Evolutionary conservation across 2,888 invertebrate genomes (phyloP), one percentile per base, ranked within the genome.

Genomic region (Phania funesta): DNA sequence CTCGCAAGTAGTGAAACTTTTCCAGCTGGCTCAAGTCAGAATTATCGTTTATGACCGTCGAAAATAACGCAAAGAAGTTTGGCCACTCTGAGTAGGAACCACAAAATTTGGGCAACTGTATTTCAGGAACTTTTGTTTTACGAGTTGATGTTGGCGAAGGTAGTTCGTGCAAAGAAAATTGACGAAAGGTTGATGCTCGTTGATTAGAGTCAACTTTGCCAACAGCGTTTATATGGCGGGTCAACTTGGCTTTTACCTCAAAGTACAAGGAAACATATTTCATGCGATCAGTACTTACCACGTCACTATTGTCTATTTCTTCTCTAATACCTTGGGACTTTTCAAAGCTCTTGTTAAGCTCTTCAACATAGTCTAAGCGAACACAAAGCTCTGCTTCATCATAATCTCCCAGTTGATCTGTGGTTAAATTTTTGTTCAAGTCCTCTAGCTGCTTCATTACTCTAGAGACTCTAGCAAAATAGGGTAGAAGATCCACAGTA

Each of bases 41-140:
- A n/a, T 79, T 54, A 16, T 78, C 74, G 38, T 83, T 38, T 41
- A 81, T 65, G 2, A 81, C 76, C 13, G 74, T 76, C 5, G 18
- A 48, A 52, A 84, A 84, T 48, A 84, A 64, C 3, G 65, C 77
- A 32, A 76, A 60, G 41, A 84, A 83, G 16, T 81, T 68, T 38
- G 79, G 80, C 83, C 84, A 84, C 0, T 79, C 76, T 7, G 71
- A 67, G 16, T 83, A 83, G 13, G 46, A 20, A 41, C 80, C 84
- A 64, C n/a, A 16, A 64, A 84, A 82, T 60, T 58, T 48, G 20
- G 80, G 83, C 16, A 83, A 41, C 18, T 80, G 16, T 5, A 82
- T 41, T 62, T 84, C n/a, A 18, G 80, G 82, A 0, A 76, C 35
- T 7, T 70, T 74, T 9, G 44, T 32, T 44, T 32, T 54, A 0